Conservation (phyloP, 2,113 vertebrate genomes). For the Beaufortia kweichowensis region DNA sequence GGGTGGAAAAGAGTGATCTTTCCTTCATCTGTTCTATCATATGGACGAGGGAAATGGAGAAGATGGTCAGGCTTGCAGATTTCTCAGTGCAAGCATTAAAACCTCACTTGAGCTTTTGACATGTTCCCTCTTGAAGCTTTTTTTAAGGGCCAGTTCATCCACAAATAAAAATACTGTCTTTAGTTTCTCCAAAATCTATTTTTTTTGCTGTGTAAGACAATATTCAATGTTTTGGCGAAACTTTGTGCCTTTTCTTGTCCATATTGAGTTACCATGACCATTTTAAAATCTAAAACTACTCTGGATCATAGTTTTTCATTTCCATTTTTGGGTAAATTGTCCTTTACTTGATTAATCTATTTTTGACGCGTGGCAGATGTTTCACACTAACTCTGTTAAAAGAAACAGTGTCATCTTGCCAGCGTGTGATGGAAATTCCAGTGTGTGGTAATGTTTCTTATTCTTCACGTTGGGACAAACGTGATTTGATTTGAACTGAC, state of each 20-base stretch:
- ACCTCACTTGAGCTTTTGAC: slow-evolving; percentile 33
- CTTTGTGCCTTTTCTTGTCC: too few species aligned
- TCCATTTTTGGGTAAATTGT: too few species aligned
- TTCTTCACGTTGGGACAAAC: slow-evolving; percentile 20
- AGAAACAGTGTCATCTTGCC: slow-evolving; percentile 4
- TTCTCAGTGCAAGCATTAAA: slow-evolving; percentile 38
- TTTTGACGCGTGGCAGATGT: not conserved
- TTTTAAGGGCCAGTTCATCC: too few species aligned
- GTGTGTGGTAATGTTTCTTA: slow-evolving; percentile 37
- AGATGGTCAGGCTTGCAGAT: slow-evolving; percentile 28
- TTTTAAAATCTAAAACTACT: too few species aligned
- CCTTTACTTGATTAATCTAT: too few species aligned
- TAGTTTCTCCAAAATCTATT: too few species aligned
- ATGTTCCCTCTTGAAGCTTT: slow-evolving; percentile 26
- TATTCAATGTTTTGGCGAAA: too few species aligned
- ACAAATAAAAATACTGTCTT: too few species aligned
- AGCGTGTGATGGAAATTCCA: slow-evolving; percentile 34
- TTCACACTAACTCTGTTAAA: not conserved
- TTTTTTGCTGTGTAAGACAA: too few species aligned
- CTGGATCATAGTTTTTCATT: too few species aligned
- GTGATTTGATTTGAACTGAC: slow-evolving; percentile 33
- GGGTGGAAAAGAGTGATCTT: slow-evolving; percentile 4
- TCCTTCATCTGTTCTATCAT: slow-evolving; percentile 57
- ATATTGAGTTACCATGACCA: too few species aligned
- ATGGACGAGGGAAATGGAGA: slow-evolving; percentile 40